These are phyloP conservation scores for Tachina lurida DNA, from an alignment of 2,888 invertebrate genomes.

Conservation along the genomic window DNA sequence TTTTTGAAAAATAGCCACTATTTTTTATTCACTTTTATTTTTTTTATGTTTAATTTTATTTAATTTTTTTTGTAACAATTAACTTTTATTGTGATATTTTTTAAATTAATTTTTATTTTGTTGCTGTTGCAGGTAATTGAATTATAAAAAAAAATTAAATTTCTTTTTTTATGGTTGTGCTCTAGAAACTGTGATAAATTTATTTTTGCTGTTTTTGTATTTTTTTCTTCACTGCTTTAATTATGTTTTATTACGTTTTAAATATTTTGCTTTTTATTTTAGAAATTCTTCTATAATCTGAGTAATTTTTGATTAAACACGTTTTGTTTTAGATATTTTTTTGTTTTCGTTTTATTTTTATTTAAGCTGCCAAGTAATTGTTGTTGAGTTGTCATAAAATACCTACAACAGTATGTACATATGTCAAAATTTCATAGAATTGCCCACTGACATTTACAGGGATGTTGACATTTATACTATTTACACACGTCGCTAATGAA, in stretches of 20 bases:
- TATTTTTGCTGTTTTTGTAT: constrained; percentile 19
- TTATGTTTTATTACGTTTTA: constrained; percentile 45
- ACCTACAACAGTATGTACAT: too few species aligned
- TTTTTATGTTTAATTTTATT: too few species aligned
- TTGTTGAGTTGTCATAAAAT: constrained; percentile 43
- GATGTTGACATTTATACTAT: constrained; percentile 63
- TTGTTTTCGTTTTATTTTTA: constrained; percentile 5
- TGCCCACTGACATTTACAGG: constrained; percentile 29
- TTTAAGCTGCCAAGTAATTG: constrained; percentile 27
- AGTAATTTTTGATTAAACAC: constrained; percentile 22
- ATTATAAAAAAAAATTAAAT: constrained; percentile 59
- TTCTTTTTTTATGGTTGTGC: constrained; percentile 60
- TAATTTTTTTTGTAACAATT: constrained; percentile 11
- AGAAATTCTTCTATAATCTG: constrained; percentile 7
- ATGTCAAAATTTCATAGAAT: constrained; percentile 39
- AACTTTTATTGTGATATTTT: constrained; percentile 19
- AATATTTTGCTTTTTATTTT: constrained; percentile 16
- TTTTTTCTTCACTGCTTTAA: constrained; percentile 1
- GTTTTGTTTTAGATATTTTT: constrained; percentile 10
- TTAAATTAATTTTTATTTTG: constrained; percentile 38
- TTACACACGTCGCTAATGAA: constrained; percentile 33
- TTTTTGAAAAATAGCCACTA: not conserved
- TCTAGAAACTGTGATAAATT: constrained; percentile 62
- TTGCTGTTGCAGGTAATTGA: constrained; percentile 43
- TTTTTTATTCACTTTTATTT: constrained; percentile 47